A percentile compares a stretch with the other conserved stretches of the same genome.
Conservation (phyloP, 2,888 invertebrate genomes). For the Spodoptera picta region DNA sequence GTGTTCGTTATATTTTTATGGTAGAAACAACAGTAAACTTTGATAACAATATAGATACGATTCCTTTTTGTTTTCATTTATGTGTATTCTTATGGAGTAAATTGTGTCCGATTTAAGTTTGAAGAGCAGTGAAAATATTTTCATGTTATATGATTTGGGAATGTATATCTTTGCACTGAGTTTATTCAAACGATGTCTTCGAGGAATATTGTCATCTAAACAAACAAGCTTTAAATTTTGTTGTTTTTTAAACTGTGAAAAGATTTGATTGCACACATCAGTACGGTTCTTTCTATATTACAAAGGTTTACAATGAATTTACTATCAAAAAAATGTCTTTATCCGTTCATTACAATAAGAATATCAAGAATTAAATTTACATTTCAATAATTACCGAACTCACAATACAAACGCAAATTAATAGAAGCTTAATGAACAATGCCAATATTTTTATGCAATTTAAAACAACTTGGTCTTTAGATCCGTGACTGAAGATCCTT, state of each 20-base stretch:
- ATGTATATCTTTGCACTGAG: constrained; percentile 1
- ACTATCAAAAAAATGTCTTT: not conserved
- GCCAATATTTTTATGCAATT: constrained; percentile 13
- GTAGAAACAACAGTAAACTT: constrained; percentile 46
- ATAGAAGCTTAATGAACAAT: constrained; percentile 15
- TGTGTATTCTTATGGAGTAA: constrained; percentile 18
- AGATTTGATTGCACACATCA: too few species aligned
- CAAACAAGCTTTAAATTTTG: too few species aligned
- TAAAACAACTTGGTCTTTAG: constrained; percentile 30
- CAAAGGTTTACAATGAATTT: not conserved
- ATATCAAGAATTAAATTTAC: not conserved
- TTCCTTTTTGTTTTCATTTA: constrained; percentile 40
- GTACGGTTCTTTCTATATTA: too few species aligned
- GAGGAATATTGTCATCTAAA: too few species aligned
- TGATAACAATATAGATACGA: constrained; percentile 52
- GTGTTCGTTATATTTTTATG: constrained; percentile 56
- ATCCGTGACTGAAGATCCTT: constrained; percentile 53
- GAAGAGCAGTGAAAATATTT: constrained; percentile 9
- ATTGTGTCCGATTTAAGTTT: constrained; percentile 26
- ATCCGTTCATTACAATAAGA: not conserved
- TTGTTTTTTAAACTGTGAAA: too few species aligned
- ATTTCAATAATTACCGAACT: constrained; percentile 11
- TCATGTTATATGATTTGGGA: constrained; percentile 11
- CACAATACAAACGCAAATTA: constrained; percentile 9
- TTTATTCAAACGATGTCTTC: constrained; percentile 4